Conservation (phyloP, 2,797 vertebrate species). For the Pangasius krempfi region DNA sequence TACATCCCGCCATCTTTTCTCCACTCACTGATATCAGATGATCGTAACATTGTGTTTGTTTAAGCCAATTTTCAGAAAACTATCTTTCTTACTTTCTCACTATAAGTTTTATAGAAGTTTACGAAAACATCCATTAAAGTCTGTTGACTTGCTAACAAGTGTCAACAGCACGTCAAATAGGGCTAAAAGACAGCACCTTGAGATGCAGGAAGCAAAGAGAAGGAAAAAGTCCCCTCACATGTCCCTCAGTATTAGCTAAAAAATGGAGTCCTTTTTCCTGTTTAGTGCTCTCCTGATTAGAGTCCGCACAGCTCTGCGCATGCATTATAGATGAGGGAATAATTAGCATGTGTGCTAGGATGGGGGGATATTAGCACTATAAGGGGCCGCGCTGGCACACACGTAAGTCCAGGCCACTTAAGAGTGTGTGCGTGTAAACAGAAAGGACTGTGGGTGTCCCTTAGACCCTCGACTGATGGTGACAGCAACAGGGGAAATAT, state of each 20-base stretch:
- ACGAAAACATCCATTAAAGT: neutral
- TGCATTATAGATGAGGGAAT: conserved; percentile 60
- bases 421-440: conserved; percentile 58
- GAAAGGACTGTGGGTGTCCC: conserved; percentile 54
- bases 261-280: conserved; percentile 32
- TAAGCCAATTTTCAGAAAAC: neutral
- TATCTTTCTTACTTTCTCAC: no score
- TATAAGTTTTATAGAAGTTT: neutral
- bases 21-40: neutral
- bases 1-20: neutral
- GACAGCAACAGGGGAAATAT: conserved; percentile 66
- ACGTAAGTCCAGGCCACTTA: conserved; percentile 44
- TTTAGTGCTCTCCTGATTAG: conserved; percentile 57
- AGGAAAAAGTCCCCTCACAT: conserved; percentile 29
- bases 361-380: conserved; percentile 55
- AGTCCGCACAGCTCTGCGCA: conserved; percentile 45
- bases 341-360: conserved; percentile 50
- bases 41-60: neutral
- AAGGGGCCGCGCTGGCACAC: conserved; percentile 49
- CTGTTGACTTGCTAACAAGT: conserved; percentile 19
- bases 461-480: conserved; percentile 48
- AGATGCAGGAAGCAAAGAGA: conserved; percentile 11
- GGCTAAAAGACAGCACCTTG: conserved; percentile 14
- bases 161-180: conserved; percentile 23
- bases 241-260: conserved; percentile 23